Conservation (phyloP, 1,140 invertebrate species). For the Theocolax elegans region DNA sequence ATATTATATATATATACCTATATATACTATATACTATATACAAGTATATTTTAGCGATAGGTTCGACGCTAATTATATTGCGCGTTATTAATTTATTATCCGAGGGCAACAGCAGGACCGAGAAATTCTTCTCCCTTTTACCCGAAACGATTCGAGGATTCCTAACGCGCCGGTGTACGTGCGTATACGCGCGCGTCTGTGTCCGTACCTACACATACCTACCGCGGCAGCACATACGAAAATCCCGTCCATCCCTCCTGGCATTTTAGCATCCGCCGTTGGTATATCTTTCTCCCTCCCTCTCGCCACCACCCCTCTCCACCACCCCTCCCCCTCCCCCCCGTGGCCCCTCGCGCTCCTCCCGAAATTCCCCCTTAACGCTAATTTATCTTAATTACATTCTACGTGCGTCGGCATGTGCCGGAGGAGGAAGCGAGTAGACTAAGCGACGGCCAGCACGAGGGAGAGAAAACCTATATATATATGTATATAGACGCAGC, state of each 20-base stretch:
- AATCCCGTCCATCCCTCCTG: constrained; percentile 18
- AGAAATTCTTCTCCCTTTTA: constrained; percentile 24
- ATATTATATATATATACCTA: no score
- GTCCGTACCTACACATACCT: neutral
- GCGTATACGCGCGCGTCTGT: no score
- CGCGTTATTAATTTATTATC: constrained; percentile 35
- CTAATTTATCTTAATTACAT: constrained; percentile 67
- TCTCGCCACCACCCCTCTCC: no score
- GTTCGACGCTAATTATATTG: constrained; percentile 21
- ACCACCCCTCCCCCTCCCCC: constrained; percentile 22
- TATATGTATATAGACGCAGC: constrained; percentile 9
- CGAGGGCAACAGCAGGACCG: neutral
- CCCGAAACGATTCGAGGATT: constrained; percentile 19
- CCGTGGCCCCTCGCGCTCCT: neutral
- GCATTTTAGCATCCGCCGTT: constrained; percentile 26
- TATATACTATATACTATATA: no score
- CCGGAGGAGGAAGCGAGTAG: constrained; percentile 8
- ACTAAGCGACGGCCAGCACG: no score
- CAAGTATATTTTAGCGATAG: neutral
- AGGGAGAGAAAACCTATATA: constrained; percentile 4
- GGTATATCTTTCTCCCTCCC: no score
- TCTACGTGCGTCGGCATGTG: constrained; percentile 60
- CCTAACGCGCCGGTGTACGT: constrained; percentile 14
- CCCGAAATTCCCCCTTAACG: constrained; percentile 54
- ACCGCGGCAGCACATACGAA: constrained; percentile 13